These are phyloP conservation scores for Pantelozetes paolii DNA, from an alignment of 2,888 invertebrate genomes.

Conservation along the genomic window DNA sequence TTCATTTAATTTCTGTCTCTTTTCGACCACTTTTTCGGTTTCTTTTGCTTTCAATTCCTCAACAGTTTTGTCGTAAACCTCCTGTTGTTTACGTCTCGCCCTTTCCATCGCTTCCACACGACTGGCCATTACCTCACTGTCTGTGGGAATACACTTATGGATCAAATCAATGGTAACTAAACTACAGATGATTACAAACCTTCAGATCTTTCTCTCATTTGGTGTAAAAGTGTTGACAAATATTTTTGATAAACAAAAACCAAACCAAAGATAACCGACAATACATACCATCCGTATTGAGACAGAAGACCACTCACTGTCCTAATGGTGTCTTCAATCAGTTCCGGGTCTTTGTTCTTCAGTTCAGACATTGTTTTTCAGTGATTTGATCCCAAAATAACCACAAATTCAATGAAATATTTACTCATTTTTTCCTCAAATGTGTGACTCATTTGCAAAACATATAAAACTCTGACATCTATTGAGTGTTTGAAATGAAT, in stretches of 20 bases:
- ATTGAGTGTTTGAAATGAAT: no score
- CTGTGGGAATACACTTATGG: not conserved
- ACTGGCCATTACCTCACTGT: not conserved
- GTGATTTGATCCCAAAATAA: no score
- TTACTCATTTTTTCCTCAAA: not conserved
- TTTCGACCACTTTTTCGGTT: not conserved
- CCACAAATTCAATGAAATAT: no score
- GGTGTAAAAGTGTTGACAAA: not conserved
- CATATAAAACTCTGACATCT: not conserved
- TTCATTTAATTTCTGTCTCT: not conserved
- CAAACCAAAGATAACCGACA: not conserved
- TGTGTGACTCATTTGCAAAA: not conserved
- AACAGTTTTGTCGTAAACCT: slow-evolving; percentile 22
- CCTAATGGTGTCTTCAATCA: not conserved
- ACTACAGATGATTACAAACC: not conserved
- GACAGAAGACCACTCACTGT: not conserved
- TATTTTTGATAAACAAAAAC: not conserved
- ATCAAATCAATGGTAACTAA: not conserved
- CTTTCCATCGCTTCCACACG: slow-evolving; percentile 15
- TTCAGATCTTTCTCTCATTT: not conserved
- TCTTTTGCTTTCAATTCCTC: slow-evolving; percentile 30
- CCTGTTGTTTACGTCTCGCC: slow-evolving; percentile 35
- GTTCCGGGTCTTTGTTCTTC: not conserved
- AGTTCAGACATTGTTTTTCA: not conserved
- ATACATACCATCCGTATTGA: slow-evolving; percentile 18